These are phyloP conservation scores for Anagrus nilaparvatae DNA, from an alignment of 1,140 invertebrate species.

Conservation along the genomic window DNA sequence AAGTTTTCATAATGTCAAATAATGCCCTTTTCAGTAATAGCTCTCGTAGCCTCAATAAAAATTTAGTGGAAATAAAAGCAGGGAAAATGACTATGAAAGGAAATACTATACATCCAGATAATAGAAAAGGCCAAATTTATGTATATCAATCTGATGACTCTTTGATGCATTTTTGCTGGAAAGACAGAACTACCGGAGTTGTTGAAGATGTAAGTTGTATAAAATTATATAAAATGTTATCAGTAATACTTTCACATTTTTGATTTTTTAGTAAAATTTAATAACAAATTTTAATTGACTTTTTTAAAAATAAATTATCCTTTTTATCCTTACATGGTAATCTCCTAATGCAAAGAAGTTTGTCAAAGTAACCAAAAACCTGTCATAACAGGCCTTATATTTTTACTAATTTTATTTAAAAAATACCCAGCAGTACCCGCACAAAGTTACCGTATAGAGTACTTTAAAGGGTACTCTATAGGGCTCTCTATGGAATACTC, in stretches of 20 bases:
- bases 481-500: too few relatives aligned
- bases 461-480: too few relatives aligned
- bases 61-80: conserved; percentile 90
- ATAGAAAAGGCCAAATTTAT: conserved; percentile 88
- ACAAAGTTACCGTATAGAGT: too few relatives aligned
- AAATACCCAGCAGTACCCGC: too few relatives aligned
- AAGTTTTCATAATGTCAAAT: conserved; percentile 44
- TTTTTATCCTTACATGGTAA: too few relatives aligned
- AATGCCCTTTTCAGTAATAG: conserved; percentile 64
- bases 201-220: conserved; percentile 59
- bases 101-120: conserved; percentile 91
- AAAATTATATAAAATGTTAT: too few relatives aligned
- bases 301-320: too few relatives aligned
- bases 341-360: too few relatives aligned
- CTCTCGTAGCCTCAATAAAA: conserved; percentile 68
- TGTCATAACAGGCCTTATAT: too few relatives aligned
- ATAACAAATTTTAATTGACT: not conserved
- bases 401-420: too few relatives aligned
- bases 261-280: not conserved
- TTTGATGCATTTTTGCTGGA: conserved; percentile 97
- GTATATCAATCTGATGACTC: conserved; percentile 93
- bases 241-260: too few relatives aligned
- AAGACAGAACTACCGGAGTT: conserved; percentile 71
- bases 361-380: too few relatives aligned
- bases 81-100: conserved; percentile 95